Percentiles rank a stretch among this genome's conserved stretches.
Evolutionary conservation across 2,888 invertebrate genomes (phyloP).

Genomic region (Nemotelus pantherinus): DNA sequence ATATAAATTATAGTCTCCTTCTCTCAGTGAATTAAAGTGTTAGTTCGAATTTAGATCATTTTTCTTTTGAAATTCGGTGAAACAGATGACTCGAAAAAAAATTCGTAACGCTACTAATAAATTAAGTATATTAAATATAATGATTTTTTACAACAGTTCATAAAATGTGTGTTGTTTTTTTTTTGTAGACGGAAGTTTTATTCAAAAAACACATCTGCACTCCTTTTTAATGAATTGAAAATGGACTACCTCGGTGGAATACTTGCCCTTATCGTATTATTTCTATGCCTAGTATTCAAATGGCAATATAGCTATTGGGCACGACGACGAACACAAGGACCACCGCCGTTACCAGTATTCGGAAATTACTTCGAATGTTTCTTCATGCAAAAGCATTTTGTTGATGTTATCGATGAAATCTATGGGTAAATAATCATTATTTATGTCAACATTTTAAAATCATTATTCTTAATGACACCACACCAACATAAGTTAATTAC

Average conservation of each 20-base stretch:
- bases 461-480: too few species aligned
- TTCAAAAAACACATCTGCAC: too few species aligned
- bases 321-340: constrained; percentile 45
- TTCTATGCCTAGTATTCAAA: constrained; percentile 47
- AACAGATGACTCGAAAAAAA: background rate
- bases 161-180: too few species aligned
- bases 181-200: too few species aligned
- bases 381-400: constrained; percentile 50
- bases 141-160: too few species aligned
- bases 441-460: background rate
- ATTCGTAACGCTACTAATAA: too few species aligned
- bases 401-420: constrained; percentile 50
- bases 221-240: background rate
- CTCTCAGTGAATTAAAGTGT: too few species aligned
- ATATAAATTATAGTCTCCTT: too few species aligned
- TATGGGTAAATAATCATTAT: constrained; percentile 44
- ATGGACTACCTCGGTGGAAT: constrained; percentile 18
- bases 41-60: too few species aligned
- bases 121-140: too few species aligned
- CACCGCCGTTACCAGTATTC: constrained; percentile 50
- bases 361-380: constrained; percentile 50
- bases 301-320: constrained; percentile 50
- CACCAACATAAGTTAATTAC: background rate
- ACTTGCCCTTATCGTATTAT: constrained; percentile 27
- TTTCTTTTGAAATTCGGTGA: background rate